These are phyloP conservation scores for Herpailurus yagouaroundi DNA, from an alignment of 2,113 vertebrate species.

Conservation along the genomic window DNA sequence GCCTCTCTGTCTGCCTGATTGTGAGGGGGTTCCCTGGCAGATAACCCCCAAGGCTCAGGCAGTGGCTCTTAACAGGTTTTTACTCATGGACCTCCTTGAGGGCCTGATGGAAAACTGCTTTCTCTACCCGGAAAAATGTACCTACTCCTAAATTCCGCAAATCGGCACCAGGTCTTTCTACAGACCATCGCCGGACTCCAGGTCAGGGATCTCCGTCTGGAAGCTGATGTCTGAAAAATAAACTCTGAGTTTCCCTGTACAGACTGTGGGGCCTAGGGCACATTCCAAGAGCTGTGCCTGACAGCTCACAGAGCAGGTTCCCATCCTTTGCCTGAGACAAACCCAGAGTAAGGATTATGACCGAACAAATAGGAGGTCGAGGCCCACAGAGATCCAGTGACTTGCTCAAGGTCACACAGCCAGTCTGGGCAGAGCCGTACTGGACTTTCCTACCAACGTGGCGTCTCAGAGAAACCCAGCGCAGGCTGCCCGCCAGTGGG, in stretches of 20 bases:
- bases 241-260: not conserved
- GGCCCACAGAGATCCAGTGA: not conserved
- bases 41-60: not conserved
- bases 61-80: not conserved
- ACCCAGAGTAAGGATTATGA: not conserved
- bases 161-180: not conserved
- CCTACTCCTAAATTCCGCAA: not conserved
- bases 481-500: not conserved
- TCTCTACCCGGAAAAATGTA: not conserved
- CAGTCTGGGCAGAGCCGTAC: not conserved
- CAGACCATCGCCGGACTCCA: not conserved
- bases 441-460: not conserved
- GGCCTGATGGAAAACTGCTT: not conserved
- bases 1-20: not conserved
- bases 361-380: not conserved
- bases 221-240: not conserved
- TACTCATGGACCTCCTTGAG: not conserved
- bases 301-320: fast-evolving
- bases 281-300: not conserved
- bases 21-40: not conserved
- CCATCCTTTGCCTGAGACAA: not conserved
- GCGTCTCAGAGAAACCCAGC: not conserved
- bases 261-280: not conserved
- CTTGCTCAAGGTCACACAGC: not conserved
- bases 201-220: not conserved